phyloP scores from a whole-genome alignment of 2,113 vertebrate genomes.

The Eclectus roratus region DNA sequence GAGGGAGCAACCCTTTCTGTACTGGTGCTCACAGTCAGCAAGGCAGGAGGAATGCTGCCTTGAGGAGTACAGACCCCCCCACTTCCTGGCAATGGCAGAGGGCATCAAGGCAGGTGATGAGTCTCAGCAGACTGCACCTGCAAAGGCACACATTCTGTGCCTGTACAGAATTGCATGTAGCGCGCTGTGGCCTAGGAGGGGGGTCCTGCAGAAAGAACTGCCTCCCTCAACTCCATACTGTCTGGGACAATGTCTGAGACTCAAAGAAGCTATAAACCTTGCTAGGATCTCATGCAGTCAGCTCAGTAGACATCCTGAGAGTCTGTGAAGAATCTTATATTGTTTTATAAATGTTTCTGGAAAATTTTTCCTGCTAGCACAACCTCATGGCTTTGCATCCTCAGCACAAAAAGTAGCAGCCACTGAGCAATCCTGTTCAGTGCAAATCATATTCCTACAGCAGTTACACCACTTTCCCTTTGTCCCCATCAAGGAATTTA shows the following conservation, averaged over 20 bases:
- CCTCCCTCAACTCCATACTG: background rate
- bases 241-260: background rate
- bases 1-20: background rate
- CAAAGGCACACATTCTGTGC: background rate
- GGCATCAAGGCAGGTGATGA: background rate
- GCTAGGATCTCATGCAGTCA: background rate
- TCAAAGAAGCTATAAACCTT: background rate
- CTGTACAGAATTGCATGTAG: background rate
- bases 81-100: background rate
- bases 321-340: background rate
- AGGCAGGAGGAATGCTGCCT: background rate
- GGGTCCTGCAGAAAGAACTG: background rate
- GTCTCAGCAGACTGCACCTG: background rate
- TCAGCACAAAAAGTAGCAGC: background rate
- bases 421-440: background rate
- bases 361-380: background rate
- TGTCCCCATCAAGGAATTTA: background rate
- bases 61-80: background rate
- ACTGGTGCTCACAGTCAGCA: background rate
- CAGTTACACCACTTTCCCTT: background rate
- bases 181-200: accelerated
- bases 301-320: background rate
- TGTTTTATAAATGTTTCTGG: background rate
- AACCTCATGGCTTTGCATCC: background rate
- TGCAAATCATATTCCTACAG: background rate